Evolutionary conservation across 2,888 invertebrate species (phyloP).

Genomic region (Melinopterus prodromus): DNA sequence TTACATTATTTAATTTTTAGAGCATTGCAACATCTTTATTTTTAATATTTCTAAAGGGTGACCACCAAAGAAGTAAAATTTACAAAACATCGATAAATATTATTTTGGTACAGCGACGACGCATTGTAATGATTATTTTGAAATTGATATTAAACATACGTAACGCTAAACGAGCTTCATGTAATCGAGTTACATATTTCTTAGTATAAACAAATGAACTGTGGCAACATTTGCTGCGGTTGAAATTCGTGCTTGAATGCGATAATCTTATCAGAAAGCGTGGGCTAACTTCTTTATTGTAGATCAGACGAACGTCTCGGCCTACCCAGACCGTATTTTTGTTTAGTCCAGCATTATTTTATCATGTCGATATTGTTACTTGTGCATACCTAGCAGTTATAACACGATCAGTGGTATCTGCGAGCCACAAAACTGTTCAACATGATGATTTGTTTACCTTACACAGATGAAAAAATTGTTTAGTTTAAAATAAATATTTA

Average conservation of each 20-base stretch:
- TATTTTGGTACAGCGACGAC: conserved; percentile 9
- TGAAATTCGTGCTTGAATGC: conserved; percentile 18
- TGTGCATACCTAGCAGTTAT: background rate
- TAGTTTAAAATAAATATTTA: background rate
- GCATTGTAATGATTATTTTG: conserved; percentile 18
- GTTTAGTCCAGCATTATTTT: background rate
- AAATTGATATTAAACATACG: conserved; percentile 20
- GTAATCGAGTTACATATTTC: conserved; percentile 22
- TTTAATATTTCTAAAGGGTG: background rate
- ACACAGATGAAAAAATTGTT: background rate
- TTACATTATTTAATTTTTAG: too few species aligned
- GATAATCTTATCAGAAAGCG: conserved; percentile 19
- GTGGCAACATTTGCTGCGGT: conserved; percentile 22
- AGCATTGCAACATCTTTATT: too few species aligned
- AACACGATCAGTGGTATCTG: background rate
- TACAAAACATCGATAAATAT: background rate
- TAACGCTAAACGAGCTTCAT: conserved; percentile 7
- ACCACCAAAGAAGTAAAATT: background rate
- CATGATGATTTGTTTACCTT: background rate
- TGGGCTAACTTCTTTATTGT: conserved; percentile 13
- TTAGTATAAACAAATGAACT: conserved; percentile 18
- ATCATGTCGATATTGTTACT: background rate
- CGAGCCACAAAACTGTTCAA: background rate
- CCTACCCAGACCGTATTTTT: background rate
- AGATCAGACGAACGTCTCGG: background rate